These are phyloP conservation scores for Salarias fasciatus DNA, from an alignment of 2,797 vertebrate species.

Conservation along the genomic window DNA sequence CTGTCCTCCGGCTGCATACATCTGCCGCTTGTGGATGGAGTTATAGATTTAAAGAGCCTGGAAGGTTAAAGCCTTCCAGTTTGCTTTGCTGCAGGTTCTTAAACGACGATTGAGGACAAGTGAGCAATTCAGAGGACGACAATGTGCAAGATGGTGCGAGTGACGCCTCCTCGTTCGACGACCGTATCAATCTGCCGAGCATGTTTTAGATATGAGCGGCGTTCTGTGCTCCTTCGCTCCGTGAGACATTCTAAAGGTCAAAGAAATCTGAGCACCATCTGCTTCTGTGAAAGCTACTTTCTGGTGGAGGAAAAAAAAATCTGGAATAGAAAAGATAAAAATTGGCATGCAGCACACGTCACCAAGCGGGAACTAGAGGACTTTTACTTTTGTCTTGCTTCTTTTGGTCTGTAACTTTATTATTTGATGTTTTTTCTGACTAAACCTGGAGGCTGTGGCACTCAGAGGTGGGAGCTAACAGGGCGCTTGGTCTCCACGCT, in stretches of 20 bases:
- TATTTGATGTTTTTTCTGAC: no score
- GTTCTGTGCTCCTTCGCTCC: slow-evolving; percentile 19
- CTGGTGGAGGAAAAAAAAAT: not conserved
- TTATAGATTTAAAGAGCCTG: slow-evolving; percentile 53
- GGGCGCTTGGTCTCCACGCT: no score
- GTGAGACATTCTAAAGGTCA: not conserved
- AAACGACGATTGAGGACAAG: slow-evolving; percentile 46
- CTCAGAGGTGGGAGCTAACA: no score
- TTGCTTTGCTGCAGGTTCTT: slow-evolving; percentile 42
- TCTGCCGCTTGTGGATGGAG: slow-evolving; percentile 53
- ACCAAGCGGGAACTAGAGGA: not conserved
- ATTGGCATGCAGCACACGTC: not conserved
- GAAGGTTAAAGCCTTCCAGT: slow-evolving; percentile 28
- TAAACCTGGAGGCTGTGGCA: no score
- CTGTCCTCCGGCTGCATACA: slow-evolving; percentile 40
- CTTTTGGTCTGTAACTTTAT: no score
- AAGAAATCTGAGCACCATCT: not conserved
- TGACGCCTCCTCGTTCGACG: slow-evolving; percentile 51
- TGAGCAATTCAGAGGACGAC: slow-evolving; percentile 47
- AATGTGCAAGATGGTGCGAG: slow-evolving; percentile 20
- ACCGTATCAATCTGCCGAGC: slow-evolving; percentile 43
- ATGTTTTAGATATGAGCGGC: slow-evolving; percentile 26
- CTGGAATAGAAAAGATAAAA: no score
- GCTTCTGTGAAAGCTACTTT: not conserved
- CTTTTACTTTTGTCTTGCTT: no score